A percentile compares a stretch with the other conserved stretches of the same genome.
Evolutionary conservation across 2,888 invertebrate genomes (phyloP).

Genomic region (Morpho achilles): DNA sequence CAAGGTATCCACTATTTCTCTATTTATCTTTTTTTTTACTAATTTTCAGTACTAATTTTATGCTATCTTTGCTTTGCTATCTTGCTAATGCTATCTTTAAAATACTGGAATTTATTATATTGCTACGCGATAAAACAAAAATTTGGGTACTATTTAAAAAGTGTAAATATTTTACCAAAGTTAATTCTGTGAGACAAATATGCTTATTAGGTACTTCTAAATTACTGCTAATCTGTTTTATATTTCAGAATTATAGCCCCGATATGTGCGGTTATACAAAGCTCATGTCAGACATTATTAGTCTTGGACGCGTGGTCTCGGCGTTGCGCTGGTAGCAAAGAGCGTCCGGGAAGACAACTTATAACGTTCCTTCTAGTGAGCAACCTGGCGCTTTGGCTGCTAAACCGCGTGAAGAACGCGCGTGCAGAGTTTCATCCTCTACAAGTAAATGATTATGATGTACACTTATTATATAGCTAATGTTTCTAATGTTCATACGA

Average conservation of each 20-base stretch:
- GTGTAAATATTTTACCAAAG: no score
- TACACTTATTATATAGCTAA: no score
- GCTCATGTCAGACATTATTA: conserved; percentile 81
- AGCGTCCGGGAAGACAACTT: conserved; percentile 82
- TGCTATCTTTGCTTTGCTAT: no score
- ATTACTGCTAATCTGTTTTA: background rate
- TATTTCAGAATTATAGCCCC: conserved; percentile 61
- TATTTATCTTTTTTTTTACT: no score
- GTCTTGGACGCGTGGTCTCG: conserved; percentile 80
- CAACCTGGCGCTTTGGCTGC: conserved; percentile 83
- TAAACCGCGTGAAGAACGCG: conserved; percentile 83
- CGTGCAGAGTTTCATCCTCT: conserved; percentile 83
- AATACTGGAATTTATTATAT: no score
- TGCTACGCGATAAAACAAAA: no score
- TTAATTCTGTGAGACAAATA: no score
- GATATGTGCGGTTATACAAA: conserved; percentile 79
- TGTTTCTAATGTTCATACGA: no score
- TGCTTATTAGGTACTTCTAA: no score
- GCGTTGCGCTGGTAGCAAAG: conserved; percentile 69
- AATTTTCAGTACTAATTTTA: no score
- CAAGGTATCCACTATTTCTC: conserved; percentile 43
- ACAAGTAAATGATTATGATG: conserved; percentile 54
- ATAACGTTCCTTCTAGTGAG: conserved; percentile 83
- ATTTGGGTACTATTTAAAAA: no score
- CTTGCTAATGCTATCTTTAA: no score